Evolutionary conservation across 2,797 vertebrate genomes (phyloP).

Genomic region (Salarias fasciatus): DNA sequence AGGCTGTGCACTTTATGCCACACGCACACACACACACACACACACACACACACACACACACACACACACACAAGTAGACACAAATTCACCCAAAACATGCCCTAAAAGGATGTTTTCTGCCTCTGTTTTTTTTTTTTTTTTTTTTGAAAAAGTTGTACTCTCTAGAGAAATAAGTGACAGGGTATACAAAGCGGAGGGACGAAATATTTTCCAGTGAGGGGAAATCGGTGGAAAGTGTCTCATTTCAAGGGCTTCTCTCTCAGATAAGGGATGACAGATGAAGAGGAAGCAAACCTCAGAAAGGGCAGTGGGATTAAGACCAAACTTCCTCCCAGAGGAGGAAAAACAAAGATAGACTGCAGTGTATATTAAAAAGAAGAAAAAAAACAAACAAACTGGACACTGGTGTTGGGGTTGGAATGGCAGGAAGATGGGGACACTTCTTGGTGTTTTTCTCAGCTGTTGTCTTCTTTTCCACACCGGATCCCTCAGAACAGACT

Average conservation of each 20-base stretch:
- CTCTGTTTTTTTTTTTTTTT: slow-evolving; percentile 33
- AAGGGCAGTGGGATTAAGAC: slow-evolving; percentile 58
- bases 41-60: slow-evolving; percentile 5
- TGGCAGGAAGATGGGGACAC: too few species aligned
- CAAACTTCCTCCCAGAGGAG: slow-evolving; percentile 51
- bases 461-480: neutral
- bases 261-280: slow-evolving; percentile 61
- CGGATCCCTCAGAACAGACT: too few species aligned
- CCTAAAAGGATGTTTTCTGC: slow-evolving; percentile 55
- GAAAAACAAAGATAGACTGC: too few species aligned
- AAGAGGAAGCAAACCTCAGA: slow-evolving; percentile 55
- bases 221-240: slow-evolving; percentile 61
- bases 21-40: slow-evolving; percentile 6
- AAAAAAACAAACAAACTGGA: slow-evolving; percentile 22
- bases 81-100: slow-evolving; percentile 44
- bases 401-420: slow-evolving; percentile 48
- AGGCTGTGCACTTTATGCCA: slow-evolving; percentile 26
- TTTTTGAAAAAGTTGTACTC: slow-evolving; percentile 43
- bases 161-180: slow-evolving; percentile 44
- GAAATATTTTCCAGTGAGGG: slow-evolving; percentile 39
- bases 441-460: neutral
- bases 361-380: slow-evolving; percentile 42
- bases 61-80: slow-evolving; percentile 28
- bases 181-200: slow-evolving; percentile 34
- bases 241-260: slow-evolving; percentile 60